Evolutionary conservation across 2,888 invertebrate species (phyloP).

Genomic region (Hedychridium roseum): DNA sequence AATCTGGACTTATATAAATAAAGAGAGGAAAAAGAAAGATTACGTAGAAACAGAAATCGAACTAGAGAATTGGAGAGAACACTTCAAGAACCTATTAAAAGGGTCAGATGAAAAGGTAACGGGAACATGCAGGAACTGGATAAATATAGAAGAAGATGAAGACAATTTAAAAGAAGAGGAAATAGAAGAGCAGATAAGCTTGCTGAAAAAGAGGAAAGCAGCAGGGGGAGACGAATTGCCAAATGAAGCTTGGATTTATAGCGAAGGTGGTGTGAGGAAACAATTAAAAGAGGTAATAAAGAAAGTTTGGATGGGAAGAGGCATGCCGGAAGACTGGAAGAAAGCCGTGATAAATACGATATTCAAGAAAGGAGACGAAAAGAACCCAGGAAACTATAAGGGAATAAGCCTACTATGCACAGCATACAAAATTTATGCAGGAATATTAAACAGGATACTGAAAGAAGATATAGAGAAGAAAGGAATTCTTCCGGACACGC

Average conservation of each 20-base stretch:
- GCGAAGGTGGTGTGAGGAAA: neutral
- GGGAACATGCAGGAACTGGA: neutral
- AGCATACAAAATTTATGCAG: slow-evolving; percentile 23
- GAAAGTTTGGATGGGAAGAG: slow-evolving; percentile 13
- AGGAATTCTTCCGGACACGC: slow-evolving; percentile 22
- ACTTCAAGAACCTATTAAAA: no score
- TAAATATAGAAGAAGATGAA: neutral
- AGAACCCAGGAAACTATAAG: slow-evolving; percentile 17
- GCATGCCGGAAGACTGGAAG: slow-evolving; percentile 15
- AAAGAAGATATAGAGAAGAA: slow-evolving; percentile 9
- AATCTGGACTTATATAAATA: no score
- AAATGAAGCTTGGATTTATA: slow-evolving; percentile 12
- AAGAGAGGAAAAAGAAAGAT: no score
- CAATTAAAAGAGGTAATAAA: neutral
- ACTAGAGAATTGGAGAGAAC: no score
- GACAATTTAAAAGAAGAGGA: neutral
- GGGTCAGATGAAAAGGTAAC: no score
- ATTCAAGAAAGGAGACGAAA: slow-evolving; percentile 19
- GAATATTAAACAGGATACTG: slow-evolving; percentile 12
- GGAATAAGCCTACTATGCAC: slow-evolving; percentile 16
- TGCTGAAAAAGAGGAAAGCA: slow-evolving; percentile 14
- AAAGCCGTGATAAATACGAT: slow-evolving; percentile 13
- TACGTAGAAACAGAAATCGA: no score
- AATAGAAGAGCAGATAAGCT: neutral
- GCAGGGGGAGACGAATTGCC: slow-evolving; percentile 7